These are phyloP conservation scores for Reticulitermes speratus DNA, from an alignment of 1,140 invertebrate genomes.

Conservation along the genomic window DNA sequence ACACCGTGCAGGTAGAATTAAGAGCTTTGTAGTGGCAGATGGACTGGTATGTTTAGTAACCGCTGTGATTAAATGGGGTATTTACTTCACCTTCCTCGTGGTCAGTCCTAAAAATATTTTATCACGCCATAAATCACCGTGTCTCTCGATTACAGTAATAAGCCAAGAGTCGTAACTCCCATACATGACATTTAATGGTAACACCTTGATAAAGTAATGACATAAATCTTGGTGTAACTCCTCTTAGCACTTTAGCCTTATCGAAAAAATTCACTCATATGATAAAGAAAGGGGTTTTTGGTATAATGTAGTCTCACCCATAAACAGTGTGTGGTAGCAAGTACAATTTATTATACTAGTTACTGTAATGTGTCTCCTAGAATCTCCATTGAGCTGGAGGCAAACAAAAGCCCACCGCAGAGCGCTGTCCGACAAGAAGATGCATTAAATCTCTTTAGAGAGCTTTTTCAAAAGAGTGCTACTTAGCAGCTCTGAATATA, in stretches of 20 bases:
- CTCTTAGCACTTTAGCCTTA: not conserved
- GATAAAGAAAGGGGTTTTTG: not conserved
- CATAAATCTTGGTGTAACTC: not conserved
- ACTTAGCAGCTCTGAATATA: conserved; percentile 1
- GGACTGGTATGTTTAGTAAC: too few relatives aligned
- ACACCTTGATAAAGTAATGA: not conserved
- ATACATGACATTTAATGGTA: not conserved
- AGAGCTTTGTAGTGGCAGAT: too few relatives aligned
- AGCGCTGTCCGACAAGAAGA: not conserved
- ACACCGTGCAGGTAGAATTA: too few relatives aligned
- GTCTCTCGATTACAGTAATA: not conserved
- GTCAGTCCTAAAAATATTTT: too few relatives aligned
- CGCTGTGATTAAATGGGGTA: too few relatives aligned
- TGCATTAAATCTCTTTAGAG: not conserved
- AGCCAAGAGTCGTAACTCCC: not conserved
- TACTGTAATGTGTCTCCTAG: not conserved
- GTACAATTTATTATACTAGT: not conserved
- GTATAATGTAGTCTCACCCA: not conserved
- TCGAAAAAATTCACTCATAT: not conserved
- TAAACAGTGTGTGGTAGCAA: not conserved
- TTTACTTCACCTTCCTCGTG: too few relatives aligned
- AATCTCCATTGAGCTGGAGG: not conserved
- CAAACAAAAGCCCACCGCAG: not conserved
- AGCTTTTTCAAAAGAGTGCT: not conserved
- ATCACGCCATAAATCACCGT: not conserved